These are phyloP conservation scores for Casuarius casuarius DNA, from an alignment of 2,113 vertebrate species.

Conservation along the genomic window DNA sequence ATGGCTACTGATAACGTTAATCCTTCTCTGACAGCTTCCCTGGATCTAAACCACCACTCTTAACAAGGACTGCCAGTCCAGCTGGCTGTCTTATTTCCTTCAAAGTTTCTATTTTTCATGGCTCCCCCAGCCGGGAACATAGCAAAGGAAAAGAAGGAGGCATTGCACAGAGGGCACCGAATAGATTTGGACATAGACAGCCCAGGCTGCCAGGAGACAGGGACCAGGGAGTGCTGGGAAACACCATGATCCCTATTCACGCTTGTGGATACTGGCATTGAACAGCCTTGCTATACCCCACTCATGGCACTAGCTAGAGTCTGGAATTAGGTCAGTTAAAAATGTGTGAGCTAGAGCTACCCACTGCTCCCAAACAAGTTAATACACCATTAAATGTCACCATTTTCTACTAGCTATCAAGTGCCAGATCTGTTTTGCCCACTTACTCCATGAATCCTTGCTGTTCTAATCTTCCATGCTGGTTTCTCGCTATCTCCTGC, in stretches of 20 bases:
- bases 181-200: constrained; percentile 32
- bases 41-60: not conserved
- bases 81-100: constrained; percentile 21
- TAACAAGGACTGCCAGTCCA: not conserved
- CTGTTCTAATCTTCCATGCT: not conserved
- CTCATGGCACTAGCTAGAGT: not conserved
- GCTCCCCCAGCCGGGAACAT: not conserved
- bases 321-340: not conserved
- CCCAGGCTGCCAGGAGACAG: not conserved
- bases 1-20: not conserved
- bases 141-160: not conserved
- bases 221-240: constrained; percentile 4
- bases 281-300: not conserved
- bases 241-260: not conserved
- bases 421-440: not conserved
- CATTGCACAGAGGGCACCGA: not conserved
- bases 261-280: not conserved
- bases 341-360: not conserved
- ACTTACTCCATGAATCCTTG: not conserved
- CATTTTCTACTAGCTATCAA: not conserved
- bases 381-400: not conserved
- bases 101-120: constrained; percentile 4
- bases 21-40: not conserved
- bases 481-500: not conserved
- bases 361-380: not conserved